Base-by-base conservation (phyloP, 2,797 vertebrate genomes). In the Ctenopoma multispine region DNA sequence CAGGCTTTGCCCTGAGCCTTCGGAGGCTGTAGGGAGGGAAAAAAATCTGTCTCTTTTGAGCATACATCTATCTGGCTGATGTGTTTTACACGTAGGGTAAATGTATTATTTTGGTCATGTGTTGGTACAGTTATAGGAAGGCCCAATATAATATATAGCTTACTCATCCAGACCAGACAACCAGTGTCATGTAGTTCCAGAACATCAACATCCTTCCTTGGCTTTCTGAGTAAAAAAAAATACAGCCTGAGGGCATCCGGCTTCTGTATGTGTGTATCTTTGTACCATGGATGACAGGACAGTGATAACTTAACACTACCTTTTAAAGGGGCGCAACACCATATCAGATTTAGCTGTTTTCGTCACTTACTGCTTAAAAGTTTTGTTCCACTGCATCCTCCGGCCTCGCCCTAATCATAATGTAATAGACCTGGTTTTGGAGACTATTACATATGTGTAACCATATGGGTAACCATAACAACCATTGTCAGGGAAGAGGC, bases 181-280 rank as follows among this genome's bases (percentile, higher is more conserved):
- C 65, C 24, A n/a, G 58, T 34, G 57, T 71, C 71, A 74, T 65
- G 36, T 44, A 29, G 18, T 61, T 36, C 31, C 51, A 48, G 48
- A 57, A 43, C 64, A 61, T 70, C 49, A 56, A 68, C 65, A 57
- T 69, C 57, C 77, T 58, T 70, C 66, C 69, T 69, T 46, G 69
- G 55, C 14, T 14, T 48, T 38, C 23, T 46, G 41, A 48, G 4
- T 63, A n/a, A n/a, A 18, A 55, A 44, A n/a, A 57, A 51, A 77
- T 24, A 14, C 59, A 31, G 66, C 79, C 70, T 17, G 34, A 63
- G 48, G 69, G 21, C 63, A 43, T 77, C 70, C 49, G 64, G 63
- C 57, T 27, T 44, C 63, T 47, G 56, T 49, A 6, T 62, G 20
- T 78, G 57, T 59, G 38, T 62, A 23, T 63, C 51, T 66, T 54